Base-by-base conservation (phyloP, 92 coral and sea anemone genomes). In the Zoanthus gigantus region DNA sequence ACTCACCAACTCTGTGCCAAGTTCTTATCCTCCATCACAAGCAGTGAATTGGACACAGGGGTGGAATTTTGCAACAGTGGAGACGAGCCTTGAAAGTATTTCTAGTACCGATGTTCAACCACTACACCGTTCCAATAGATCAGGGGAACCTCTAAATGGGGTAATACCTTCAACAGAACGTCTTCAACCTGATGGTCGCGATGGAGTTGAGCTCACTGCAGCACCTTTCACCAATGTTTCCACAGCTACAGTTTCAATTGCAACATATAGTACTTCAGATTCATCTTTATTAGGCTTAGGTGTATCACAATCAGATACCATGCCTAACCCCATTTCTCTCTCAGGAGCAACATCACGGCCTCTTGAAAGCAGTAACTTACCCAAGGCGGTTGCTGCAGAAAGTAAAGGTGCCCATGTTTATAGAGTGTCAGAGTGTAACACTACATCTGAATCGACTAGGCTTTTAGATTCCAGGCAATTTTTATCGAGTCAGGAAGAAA, bases 101-200 rank as follows among this genome's bases (percentile, higher is more conserved):
- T 58, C 85, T 0, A 47, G 29, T 29, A 44, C 74, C 5, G 85
- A 81, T 23, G 47, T 2, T 45, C 52, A 23, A 17, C 46, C 76
- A 65, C 7, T 11, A 28, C 44, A 81, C 23, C 46, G 44, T 30
- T 12, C 44, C 45, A 31, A 37, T 45, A 71, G 16, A 30, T 48
- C 45, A 18, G 29, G 52, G 23, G 50, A 29, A 81, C 47, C 85
- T 45, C 29, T 81, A 42, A 81, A 67, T 46, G 74, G 71, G 3
- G 92, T 93, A 14, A 88, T 90, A 88, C 83, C 98, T 12, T 92
- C 99, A 53, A 94, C 95, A 53, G 98, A 97, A 89, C 87, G 99
- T 65, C 94, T 96, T 28, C 99, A 97, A 46, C 99, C 99, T 11
- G 98, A 95, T 78, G 99, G 99, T 32, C 89, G 99, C 46, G 99